Base-by-base conservation (phyloP, 2,113 vertebrate genomes). In the Tinamus guttatus region DNA sequence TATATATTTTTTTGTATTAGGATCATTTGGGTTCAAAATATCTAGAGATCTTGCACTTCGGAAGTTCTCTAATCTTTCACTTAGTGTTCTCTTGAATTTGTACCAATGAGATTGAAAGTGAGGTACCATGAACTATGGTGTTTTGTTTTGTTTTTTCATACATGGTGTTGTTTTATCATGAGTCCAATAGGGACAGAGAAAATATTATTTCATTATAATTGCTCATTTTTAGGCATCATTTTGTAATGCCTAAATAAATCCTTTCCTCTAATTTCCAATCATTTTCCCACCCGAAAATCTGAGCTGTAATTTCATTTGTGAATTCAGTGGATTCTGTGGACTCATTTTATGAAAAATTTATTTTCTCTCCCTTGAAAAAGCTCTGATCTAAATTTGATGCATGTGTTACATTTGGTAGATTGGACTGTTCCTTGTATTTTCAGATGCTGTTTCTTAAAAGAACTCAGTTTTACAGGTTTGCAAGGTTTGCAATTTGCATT, bases 391-490 rank as follows among this genome's bases (percentile, higher is more conserved):
- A 18, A 45, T 81, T 93, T 94, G 34, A 52, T 38, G 11, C 13
- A 15, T 73, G 52, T 85, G 67, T 80, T 90, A n/a, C 85, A 40
- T 85, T 95, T 89, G 88, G 76, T 58, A 92, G 47, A 90, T 89
- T 77, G 24, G 21, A 47, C 18, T 73, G 11, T 27, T 79, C 18
- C n/a, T 82, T 68, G 3, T 27, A 28, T 82, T 82, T 90, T 54
- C 47, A 88, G 36, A 92, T 94, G 17, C n/a, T 76, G 9, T 4
- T 85, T 78, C 19, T 34, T 58, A 43, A 80, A 68, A 41, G 15
- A 32, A 36, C 34, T 64, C 21, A 28, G 21, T 83, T 88, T 80
- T 88, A 64, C 24, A 81, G 7, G 62, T 67, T 38, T 87, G 17
- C 7, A 34, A 81, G 7, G 62, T 67, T 38, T 87, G 17, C 7